Evolutionary conservation across 2,888 invertebrate genomes (phyloP).

Genomic region (Anodontia alba): DNA sequence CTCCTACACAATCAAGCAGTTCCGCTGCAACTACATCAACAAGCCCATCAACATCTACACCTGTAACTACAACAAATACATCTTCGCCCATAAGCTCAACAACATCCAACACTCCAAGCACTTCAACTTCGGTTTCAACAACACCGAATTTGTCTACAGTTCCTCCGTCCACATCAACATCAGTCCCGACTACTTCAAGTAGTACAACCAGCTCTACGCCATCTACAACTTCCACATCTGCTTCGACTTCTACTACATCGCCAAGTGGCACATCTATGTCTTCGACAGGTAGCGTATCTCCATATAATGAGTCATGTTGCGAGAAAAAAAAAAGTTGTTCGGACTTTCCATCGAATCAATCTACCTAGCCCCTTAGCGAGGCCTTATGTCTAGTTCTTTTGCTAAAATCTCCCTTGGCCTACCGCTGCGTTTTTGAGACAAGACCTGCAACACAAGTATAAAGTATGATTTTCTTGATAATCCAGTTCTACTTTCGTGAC

Average conservation of each 20-base stretch:
- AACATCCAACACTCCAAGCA: neutral
- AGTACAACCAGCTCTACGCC: neutral
- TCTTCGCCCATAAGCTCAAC: conserved; percentile 12
- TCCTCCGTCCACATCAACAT: no score
- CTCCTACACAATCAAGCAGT: neutral
- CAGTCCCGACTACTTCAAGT: neutral
- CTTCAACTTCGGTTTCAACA: neutral
- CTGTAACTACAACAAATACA: conserved; percentile 16
- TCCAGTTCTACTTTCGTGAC: no score
- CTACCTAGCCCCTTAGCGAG: no score
- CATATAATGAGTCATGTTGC: no score
- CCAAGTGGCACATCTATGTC: neutral
- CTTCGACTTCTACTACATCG: neutral
- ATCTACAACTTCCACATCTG: neutral
- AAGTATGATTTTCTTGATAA: no score
- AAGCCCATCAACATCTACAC: conserved; percentile 1
- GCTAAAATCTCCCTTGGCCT: no score
- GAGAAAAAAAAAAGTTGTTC: no score
- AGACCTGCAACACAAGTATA: no score
- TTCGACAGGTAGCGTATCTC: neutral
- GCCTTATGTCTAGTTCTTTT: no score
- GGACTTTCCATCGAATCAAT: no score
- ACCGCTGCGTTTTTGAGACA: no score
- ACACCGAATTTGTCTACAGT: neutral
- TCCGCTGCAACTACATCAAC: conserved; percentile 18